These are phyloP conservation scores for Ophion slaviceki DNA, from an alignment of 2,888 invertebrate genomes.

Conservation along the genomic window DNA sequence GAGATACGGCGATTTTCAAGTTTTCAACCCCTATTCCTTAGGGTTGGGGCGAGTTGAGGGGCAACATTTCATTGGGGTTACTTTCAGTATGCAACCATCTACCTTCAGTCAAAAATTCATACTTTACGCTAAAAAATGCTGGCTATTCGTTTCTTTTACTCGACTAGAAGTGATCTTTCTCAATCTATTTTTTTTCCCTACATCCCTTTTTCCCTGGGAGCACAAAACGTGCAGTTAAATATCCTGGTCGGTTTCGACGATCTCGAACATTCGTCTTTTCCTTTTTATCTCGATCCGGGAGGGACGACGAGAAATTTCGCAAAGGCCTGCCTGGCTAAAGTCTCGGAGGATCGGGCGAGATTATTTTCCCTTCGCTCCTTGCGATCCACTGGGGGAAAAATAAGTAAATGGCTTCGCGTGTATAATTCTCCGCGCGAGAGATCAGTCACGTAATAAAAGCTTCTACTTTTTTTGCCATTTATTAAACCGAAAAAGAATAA, in stretches of 20 bases:
- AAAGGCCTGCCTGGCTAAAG: not conserved
- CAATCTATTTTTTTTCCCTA: not conserved
- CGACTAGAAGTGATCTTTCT: not conserved
- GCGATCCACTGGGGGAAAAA: slow-evolving; percentile 11
- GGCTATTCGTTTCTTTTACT: no score
- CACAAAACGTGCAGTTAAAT: not conserved
- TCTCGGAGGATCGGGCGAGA: not conserved
- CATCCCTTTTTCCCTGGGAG: not conserved
- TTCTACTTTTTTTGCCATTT: slow-evolving; percentile 10
- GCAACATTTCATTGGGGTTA: no score
- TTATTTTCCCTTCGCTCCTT: not conserved
- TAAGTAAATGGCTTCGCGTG: not conserved
- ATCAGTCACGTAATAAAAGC: slow-evolving; percentile 41
- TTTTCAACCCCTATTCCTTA: no score
- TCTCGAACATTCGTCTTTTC: not conserved
- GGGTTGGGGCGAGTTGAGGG: no score
- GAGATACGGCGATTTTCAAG: no score
- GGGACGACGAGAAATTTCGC: not conserved
- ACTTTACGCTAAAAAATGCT: no score
- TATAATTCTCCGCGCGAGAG: slow-evolving; percentile 38
- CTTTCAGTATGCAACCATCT: no score
- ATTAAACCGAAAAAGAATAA: slow-evolving; percentile 7
- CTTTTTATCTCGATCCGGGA: not conserved
- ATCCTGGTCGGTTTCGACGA: not conserved
- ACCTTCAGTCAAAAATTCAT: no score